Conservation (phyloP, 2,113 vertebrate genomes). For the Suncus etruscus region DNA sequence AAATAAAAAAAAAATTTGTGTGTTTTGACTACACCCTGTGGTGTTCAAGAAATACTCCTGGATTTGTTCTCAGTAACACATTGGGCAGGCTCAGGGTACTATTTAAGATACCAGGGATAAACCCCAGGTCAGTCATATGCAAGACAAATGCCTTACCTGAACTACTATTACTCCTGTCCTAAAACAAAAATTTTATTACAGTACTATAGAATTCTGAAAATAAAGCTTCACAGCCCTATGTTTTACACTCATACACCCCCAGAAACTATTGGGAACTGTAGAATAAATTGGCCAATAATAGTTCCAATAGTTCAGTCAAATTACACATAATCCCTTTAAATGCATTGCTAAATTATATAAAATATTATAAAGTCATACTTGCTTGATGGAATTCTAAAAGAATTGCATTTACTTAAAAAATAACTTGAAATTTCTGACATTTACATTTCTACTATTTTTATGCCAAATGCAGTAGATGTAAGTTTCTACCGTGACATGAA, state of each 20-base stretch:
- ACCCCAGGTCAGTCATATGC: no score
- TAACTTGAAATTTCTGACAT: background rate
- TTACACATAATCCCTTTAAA: background rate
- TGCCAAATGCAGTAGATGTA: background rate
- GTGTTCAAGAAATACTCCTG: no score
- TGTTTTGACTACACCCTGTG: no score
- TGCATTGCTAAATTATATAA: background rate
- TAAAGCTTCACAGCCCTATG: background rate
- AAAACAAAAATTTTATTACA: no score
- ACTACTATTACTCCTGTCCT: no score
- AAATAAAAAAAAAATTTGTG: no score
- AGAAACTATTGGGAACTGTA: background rate
- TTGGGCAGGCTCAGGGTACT: no score
- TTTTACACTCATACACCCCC: background rate
- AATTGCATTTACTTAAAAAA: slow-evolving; percentile 1
- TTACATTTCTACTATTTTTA: background rate
- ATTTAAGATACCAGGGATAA: no score
- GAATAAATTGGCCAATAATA: background rate
- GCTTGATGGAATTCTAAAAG: background rate
- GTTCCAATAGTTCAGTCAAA: background rate
- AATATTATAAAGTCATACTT: slow-evolving; percentile 14
- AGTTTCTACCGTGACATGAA: background rate
- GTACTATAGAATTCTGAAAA: no score
- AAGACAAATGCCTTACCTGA: no score
- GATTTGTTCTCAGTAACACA: no score